Evolutionary conservation across 2,888 invertebrate genomes (phyloP).

Genomic region (Patella pellucida): DNA sequence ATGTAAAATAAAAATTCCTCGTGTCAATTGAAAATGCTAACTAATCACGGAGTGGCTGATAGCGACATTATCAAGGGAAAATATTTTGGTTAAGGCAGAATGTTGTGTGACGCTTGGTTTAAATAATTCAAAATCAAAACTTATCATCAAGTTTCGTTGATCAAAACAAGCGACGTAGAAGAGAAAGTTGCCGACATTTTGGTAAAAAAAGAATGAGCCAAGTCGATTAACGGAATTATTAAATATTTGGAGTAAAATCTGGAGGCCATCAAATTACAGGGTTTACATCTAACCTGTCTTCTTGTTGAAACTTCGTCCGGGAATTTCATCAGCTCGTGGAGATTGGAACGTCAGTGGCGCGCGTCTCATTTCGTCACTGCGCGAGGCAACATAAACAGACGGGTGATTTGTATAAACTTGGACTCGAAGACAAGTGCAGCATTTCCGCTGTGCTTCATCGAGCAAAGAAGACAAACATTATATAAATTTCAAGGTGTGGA

Average conservation of each 20-base stretch:
- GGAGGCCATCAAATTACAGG: not conserved
- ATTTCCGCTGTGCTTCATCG: not conserved
- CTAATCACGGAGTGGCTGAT: not conserved
- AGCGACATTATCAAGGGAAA: not conserved
- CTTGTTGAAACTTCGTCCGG: not conserved
- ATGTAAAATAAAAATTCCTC: conserved; percentile 12
- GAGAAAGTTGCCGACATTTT: not conserved
- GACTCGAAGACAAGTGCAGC: not conserved
- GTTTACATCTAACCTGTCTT: not conserved
- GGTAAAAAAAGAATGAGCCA: too few species aligned
- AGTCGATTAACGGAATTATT: not conserved
- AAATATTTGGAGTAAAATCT: not conserved
- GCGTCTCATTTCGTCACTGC: not conserved
- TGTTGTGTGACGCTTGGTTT: not conserved
- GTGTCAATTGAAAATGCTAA: conserved; percentile 6
- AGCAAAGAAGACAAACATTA: too few species aligned
- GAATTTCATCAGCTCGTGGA: not conserved
- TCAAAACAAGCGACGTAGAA: not conserved
- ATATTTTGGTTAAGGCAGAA: not conserved
- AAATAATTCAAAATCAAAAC: not conserved
- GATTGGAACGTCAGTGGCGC: not conserved
- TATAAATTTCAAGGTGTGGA: not conserved
- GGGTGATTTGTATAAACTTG: not conserved
- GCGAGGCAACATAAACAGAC: not conserved
- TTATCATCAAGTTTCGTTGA: not conserved